Evolutionary conservation across 2,888 invertebrate genomes (phyloP).

Genomic region (Leucophora obtusa): DNA sequence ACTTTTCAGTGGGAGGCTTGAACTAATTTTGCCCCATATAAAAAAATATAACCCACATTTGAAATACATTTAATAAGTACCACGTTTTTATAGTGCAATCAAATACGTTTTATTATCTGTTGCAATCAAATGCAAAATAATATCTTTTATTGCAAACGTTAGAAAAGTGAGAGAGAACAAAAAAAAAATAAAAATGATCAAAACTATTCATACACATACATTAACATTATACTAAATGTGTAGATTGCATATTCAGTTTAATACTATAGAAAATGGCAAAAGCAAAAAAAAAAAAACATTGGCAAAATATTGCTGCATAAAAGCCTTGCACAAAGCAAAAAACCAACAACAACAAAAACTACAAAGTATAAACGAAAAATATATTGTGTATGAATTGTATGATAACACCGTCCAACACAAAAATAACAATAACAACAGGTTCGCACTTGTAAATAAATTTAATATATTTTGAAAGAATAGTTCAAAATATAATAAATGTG

Average conservation of each 20-base stretch:
- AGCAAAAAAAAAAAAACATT: neutral
- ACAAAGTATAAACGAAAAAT: slow-evolving; percentile 8
- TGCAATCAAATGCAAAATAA: slow-evolving; percentile 64
- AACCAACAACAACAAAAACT: neutral
- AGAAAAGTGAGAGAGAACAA: neutral
- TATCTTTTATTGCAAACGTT: slow-evolving; percentile 57
- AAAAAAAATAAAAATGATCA: neutral
- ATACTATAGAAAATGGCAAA: neutral
- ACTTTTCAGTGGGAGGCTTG: too few species aligned
- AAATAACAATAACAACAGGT: too few species aligned
- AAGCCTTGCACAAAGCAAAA: neutral
- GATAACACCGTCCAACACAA: neutral
- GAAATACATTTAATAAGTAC: slow-evolving; percentile 62
- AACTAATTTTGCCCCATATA: too few species aligned
- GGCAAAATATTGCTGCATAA: neutral
- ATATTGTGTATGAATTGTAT: slow-evolving; percentile 19
- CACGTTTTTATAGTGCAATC: slow-evolving; percentile 64
- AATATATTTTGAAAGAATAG: too few species aligned
- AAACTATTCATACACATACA: neutral
- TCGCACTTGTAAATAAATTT: too few species aligned
- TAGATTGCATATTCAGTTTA: too few species aligned
- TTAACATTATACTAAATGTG: neutral
- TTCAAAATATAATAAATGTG: too few species aligned
- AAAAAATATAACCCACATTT: slow-evolving; percentile 30
- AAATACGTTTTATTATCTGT: slow-evolving; percentile 64